phyloP scores from a whole-genome alignment of 2,888 invertebrate species.

The Tipula lateralis region DNA sequence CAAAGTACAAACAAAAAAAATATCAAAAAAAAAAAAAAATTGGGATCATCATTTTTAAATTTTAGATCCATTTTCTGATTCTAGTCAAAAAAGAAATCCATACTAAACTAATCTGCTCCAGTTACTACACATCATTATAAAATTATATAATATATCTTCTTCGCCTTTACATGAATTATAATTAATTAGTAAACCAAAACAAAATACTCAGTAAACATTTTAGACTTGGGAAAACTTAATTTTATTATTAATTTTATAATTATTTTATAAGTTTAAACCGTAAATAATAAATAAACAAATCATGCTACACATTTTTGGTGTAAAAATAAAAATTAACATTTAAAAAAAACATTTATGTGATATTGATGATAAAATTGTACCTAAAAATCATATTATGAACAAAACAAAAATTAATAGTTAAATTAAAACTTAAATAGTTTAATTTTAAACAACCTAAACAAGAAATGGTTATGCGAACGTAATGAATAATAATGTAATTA shows the following conservation, averaged over 20 bases:
- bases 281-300: constrained; percentile 13
- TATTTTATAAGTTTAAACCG: neutral
- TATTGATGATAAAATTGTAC: constrained; percentile 31
- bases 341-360: constrained; percentile 28
- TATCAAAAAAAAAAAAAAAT: constrained; percentile 25
- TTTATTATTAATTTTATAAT: neutral
- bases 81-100: constrained; percentile 12
- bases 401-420: neutral
- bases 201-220: constrained; percentile 19
- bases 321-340: constrained; percentile 33
- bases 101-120: constrained; percentile 3
- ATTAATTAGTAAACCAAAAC: neutral
- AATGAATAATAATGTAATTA: constrained; percentile 5
- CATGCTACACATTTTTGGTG: constrained; percentile 26
- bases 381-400: constrained; percentile 29
- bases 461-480: constrained; percentile 29
- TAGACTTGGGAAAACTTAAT: neutral
- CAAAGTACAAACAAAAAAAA: constrained; percentile 32
- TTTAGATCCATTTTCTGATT: constrained; percentile 25
- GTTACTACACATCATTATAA: neutral
- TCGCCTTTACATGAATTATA: neutral
- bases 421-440: constrained; percentile 31
- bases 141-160: neutral
- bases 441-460: constrained; percentile 32
- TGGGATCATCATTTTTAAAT: neutral